phyloP scores from a whole-genome alignment of 2,113 vertebrate genomes.

The Falco punctatus region DNA sequence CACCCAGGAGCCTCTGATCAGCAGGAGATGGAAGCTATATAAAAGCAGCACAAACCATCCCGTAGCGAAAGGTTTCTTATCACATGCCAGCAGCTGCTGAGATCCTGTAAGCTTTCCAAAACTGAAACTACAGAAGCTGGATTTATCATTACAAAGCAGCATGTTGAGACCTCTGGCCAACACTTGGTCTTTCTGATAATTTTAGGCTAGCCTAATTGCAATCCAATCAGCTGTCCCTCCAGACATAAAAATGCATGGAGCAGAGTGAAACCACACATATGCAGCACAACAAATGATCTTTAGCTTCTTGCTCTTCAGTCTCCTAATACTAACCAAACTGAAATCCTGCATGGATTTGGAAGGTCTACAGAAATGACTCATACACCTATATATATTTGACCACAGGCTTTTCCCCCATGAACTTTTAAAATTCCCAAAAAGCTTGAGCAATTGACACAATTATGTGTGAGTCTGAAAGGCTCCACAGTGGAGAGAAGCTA shows the following conservation, averaged over 20 bases:
- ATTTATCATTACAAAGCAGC: slow-evolving; percentile 60
- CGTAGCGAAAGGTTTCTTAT: neutral
- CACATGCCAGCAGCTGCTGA: slow-evolving; percentile 33
- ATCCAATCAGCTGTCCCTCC: neutral
- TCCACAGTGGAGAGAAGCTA: neutral
- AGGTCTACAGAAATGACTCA: neutral
- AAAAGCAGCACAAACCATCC: neutral
- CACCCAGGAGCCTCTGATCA: neutral
- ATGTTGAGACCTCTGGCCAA: neutral
- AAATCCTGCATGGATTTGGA: neutral
- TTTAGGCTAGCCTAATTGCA: slow-evolving; percentile 6
- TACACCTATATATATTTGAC: neutral
- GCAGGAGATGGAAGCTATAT: neutral
- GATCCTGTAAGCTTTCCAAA: neutral
- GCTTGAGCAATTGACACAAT: neutral
- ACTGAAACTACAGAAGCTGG: neutral
- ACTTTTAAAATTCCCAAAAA: neutral
- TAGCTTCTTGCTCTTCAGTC: neutral
- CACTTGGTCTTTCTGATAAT: slow-evolving; percentile 27
- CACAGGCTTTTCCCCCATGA: neutral
- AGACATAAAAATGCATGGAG: neutral
- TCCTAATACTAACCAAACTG: neutral
- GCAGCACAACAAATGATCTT: neutral
- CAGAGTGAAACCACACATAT: neutral
- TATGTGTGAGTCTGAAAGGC: neutral